Evolutionary conservation across 2,888 invertebrate species (phyloP), one percentile per base, ranked within the genome.

Genomic region (Clanis bilineata): DNA sequence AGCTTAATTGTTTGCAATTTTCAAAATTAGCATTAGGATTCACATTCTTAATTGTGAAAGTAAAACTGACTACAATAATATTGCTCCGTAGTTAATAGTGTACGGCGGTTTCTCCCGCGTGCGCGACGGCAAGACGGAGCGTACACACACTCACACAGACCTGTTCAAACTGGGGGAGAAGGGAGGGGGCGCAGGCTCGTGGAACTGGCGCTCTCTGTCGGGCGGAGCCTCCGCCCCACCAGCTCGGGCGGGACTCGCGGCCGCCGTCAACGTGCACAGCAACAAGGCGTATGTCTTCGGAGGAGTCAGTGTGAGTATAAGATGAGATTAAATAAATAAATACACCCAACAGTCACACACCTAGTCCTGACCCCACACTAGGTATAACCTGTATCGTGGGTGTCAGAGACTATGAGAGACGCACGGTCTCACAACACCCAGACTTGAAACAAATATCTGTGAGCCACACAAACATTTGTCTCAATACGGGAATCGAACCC

Each of bases 201-300:
- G 75, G 85, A 91, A 72, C 88, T 76, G 83, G 81, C 82, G 86
- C 63, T 45, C 73, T 5, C 63, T 73, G 23, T 10, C 74, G 1
- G 77, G 79, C 3, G 84, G 80, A 0, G 41, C 64, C 10, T 41
- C 73, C 80, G 59, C 96, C 94, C 87, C 98, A 94, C 94, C 96
- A 94, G 88, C 98, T 94, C 96, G 74, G 90, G 96, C 73, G 72
- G 95, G 96, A 15, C 94, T 96, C 73, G 94, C 96, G 7, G 90
- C 94, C 62, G 93, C 95, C 6, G 85, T 92, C 56, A 81, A 82
- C 62, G 90, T 94, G 43, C 92, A 94, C 21, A 95, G 93, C 68
- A 94, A 94, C 62, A 93, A 94, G 58, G 96, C 95, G 0, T 96
- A 96, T 73, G 94, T 96, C 62, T 98, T 97, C 82, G 98, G 98